phyloP scores from a whole-genome alignment of 1,140 invertebrate species.

The Bombus waltoni region DNA sequence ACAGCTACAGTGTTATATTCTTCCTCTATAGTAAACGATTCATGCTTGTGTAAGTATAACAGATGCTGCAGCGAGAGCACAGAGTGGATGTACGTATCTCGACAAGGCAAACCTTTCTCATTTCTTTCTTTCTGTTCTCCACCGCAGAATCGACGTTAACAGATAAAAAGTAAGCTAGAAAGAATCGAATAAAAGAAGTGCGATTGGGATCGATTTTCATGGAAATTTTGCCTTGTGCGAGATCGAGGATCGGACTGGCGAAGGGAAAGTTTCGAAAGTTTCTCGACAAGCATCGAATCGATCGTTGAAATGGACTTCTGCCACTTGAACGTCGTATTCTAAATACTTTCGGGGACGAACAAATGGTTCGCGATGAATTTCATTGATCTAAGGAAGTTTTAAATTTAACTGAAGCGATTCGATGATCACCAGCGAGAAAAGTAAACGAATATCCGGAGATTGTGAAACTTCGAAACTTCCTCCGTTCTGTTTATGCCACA shows the following conservation, averaged over 20 bases:
- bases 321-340: neutral
- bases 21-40: slow-evolving; percentile 11
- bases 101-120: slow-evolving; percentile 8
- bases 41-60: slow-evolving; percentile 41
- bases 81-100: neutral
- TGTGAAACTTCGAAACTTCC: slow-evolving; percentile 13
- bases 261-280: slow-evolving; percentile 22
- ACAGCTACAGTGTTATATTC: neutral
- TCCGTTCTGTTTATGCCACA: neutral
- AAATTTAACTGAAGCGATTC: neutral
- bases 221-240: neutral
- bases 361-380: neutral
- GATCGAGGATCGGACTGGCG: neutral
- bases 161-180: no score
- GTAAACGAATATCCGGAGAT: neutral
- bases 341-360: no score
- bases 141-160: no score
- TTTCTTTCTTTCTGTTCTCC: neutral
- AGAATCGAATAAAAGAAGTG: no score
- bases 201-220: neutral
- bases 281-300: neutral
- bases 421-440: neutral
- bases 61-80: slow-evolving; percentile 12
- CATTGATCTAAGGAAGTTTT: no score
- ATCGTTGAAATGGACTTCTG: neutral